These are phyloP conservation scores for Falco biarmicus DNA, from an alignment of 2,797 vertebrate species.

Conservation along the genomic window DNA sequence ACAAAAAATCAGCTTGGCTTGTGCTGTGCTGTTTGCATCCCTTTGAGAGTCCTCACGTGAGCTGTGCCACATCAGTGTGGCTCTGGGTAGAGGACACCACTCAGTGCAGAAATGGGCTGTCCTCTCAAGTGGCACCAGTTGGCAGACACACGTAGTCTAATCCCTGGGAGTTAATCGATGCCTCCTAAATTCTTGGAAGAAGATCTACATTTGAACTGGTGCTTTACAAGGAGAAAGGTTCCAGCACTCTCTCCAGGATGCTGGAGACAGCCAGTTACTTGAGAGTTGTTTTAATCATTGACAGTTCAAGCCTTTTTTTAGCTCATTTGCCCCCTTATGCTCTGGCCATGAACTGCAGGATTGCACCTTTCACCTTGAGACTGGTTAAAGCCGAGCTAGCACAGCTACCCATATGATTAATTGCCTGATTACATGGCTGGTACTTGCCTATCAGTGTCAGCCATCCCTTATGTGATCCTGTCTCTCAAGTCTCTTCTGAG, in stretches of 20 bases:
- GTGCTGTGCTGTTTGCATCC: background rate
- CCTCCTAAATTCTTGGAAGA: constrained; percentile 6
- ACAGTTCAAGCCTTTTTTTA: background rate
- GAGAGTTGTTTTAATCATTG: background rate
- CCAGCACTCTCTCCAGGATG: background rate
- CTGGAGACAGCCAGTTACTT: background rate
- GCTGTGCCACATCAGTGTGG: background rate
- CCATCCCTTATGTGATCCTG: background rate
- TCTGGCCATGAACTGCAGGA: background rate
- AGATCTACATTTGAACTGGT: background rate
- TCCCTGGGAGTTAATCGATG: background rate
- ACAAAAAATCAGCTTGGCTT: background rate
- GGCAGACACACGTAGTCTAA: background rate
- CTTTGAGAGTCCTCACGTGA: background rate
- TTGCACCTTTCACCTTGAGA: constrained; percentile 15
- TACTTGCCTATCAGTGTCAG: constrained; percentile 12
- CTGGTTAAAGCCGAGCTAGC: background rate
- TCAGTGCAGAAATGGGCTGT: background rate
- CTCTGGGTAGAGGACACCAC: background rate
- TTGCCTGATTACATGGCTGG: background rate
- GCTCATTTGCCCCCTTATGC: background rate
- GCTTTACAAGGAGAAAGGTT: background rate
- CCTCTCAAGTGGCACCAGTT: background rate
- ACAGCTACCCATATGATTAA: background rate
- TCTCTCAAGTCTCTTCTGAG: background rate